Base-by-base conservation (phyloP, 2,888 invertebrate species). In the Megaustenia siamemsis region DNA sequence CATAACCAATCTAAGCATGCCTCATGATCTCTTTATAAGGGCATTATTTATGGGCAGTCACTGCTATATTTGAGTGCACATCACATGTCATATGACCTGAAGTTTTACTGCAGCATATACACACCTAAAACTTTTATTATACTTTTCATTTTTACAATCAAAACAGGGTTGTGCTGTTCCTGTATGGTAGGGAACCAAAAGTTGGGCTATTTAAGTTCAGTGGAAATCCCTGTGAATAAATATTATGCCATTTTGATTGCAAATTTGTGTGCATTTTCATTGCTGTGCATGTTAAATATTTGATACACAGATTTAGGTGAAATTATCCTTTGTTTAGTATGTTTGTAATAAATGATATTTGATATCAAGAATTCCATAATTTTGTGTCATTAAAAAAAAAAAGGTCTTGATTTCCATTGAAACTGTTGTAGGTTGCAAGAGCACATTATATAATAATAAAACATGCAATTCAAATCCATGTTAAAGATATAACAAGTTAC, bases 291-390 rank as follows among this genome's bases (percentile, higher is more conserved):
- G 69, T 38, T 24, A 69, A 69, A 12, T 40, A 40, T 69, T 69
- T 69, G 69, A 69, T 69, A 69, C 69, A 69, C 40, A 24, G 3
- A 38, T 69, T 69, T 69, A 69, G 38, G 38, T 69, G 38, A 69
- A n/a, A 38, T 40, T 38, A 69, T 69, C 40, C 24, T 69, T 38
- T 69, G 18, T 40, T 69, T 69, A 38, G 2, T 69, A 69, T 40
- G 69, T 69, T 69, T 69, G 40, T 69, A 69, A 69, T 69, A 69
- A 69, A 69, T 69, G 24, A 69, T 12, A 40, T n/a, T 4, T 40
- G 40, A 21, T 12, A 38, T 40, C 69, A 40, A 40, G 24, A 21
- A 69, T 35, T 1, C 28, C 15, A 32, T 5, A 4, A 35, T 66
- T 66, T 66, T 5, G 10, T 66, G 10, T 66, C 4, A 21, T 56